phyloP scores from a whole-genome alignment of 2,797 vertebrate genomes.

The Dallia pectoralis region DNA sequence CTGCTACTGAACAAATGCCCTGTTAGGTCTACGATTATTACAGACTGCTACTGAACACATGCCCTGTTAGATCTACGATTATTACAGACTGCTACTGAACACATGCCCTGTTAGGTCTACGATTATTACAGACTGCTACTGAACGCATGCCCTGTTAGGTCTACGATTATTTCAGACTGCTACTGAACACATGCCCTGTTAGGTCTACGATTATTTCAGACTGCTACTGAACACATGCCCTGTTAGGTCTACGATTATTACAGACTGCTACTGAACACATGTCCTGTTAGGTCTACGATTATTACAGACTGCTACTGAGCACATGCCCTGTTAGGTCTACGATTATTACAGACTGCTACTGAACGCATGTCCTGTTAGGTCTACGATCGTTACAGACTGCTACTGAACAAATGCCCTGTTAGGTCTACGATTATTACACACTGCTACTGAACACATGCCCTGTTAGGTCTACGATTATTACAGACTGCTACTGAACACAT shows the following conservation, averaged over 20 bases:
- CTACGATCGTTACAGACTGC: slow-evolving; percentile 21
- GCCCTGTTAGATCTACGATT: slow-evolving; percentile 9
- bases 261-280: slow-evolving; percentile 18
- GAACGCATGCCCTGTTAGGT: slow-evolving; percentile 15
- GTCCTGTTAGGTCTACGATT: slow-evolving; percentile 7
- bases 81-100: slow-evolving; percentile 25
- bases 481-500: slow-evolving; percentile 18
- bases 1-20: slow-evolving; percentile 18
- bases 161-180: slow-evolving; percentile 21
- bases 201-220: slow-evolving; percentile 17
- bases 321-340: slow-evolving; percentile 5
- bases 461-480: slow-evolving; percentile 17
- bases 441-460: slow-evolving; percentile 18
- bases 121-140: slow-evolving; percentile 22
- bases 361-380: slow-evolving; percentile 15
- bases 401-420: slow-evolving; percentile 14
- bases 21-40: slow-evolving; percentile 17
- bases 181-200: slow-evolving; percentile 14
- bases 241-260: slow-evolving; percentile 17
- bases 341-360: slow-evolving; percentile 22
- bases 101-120: slow-evolving; percentile 5
- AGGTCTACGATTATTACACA: slow-evolving; percentile 18
- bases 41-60: slow-evolving; percentile 18
- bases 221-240: slow-evolving; percentile 18
- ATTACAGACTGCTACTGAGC: slow-evolving; percentile 25